Percentiles rank a stretch among this genome's conserved stretches.
Conservation (phyloP, 1,140 invertebrate genomes). For the Coptotermes formosanus region DNA sequence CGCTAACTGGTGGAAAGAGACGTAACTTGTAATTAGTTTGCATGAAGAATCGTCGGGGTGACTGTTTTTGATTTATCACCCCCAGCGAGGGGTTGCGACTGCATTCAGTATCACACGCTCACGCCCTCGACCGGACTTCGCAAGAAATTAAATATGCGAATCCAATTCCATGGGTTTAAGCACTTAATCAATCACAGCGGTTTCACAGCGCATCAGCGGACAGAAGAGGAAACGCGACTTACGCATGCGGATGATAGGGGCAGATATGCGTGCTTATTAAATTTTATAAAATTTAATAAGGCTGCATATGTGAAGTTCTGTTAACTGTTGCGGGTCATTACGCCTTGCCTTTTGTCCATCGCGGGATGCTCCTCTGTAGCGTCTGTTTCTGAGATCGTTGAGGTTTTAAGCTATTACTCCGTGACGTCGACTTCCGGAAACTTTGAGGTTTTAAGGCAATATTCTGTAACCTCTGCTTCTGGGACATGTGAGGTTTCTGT, state of each 20-base stretch:
- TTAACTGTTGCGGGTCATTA: not conserved
- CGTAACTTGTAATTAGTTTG: conserved; percentile 19
- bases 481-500: too few relatives aligned
- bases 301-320: not conserved
- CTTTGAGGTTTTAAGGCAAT: too few relatives aligned
- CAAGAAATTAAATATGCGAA: conserved; percentile 13
- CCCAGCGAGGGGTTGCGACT: not conserved
- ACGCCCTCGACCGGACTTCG: not conserved
- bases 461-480: too few relatives aligned
- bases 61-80: conserved; percentile 19
- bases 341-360: too few relatives aligned
- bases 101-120: not conserved
- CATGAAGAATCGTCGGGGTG: conserved; percentile 13
- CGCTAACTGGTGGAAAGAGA: conserved; percentile 17
- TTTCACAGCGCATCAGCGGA: not conserved
- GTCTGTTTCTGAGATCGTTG: too few relatives aligned
- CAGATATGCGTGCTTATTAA: conserved; percentile 4
- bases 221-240: not conserved
- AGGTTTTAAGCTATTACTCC: too few relatives aligned
- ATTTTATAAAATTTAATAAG: not conserved
- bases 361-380: too few relatives aligned
- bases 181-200: conserved; percentile 9
- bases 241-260: not conserved
- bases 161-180: conserved; percentile 7
- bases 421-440: too few relatives aligned